phyloP scores from a whole-genome alignment of 2,888 invertebrate species.

The Trichogramma dendrolimi region DNA sequence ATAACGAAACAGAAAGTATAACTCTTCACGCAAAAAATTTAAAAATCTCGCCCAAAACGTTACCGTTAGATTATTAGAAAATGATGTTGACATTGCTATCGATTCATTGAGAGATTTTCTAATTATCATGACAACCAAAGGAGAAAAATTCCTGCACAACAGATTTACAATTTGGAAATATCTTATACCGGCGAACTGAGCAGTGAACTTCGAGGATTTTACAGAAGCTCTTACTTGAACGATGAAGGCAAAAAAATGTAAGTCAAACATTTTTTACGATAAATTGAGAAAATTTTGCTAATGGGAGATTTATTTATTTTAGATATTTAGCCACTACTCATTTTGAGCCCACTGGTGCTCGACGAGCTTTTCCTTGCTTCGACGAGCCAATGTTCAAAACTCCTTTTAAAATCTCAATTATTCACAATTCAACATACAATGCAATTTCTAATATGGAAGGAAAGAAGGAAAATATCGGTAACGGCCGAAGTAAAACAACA shows the following conservation, averaged over 20 bases:
- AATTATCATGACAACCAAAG: not conserved
- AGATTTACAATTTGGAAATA: slow-evolving; percentile 10
- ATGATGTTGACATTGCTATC: no score
- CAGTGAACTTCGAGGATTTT: slow-evolving; percentile 65
- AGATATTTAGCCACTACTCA: slow-evolving; percentile 67
- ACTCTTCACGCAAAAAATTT: slow-evolving; percentile 17
- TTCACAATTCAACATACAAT: slow-evolving; percentile 52
- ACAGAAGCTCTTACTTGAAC: slow-evolving; percentile 61
- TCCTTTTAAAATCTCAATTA: slow-evolving; percentile 62
- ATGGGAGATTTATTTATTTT: slow-evolving; percentile 12
- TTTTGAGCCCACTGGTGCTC: slow-evolving; percentile 64
- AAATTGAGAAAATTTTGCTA: not conserved
- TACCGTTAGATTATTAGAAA: not conserved
- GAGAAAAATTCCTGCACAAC: not conserved
- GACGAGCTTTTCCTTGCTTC: slow-evolving; percentile 71
- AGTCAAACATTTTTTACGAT: slow-evolving; percentile 22
- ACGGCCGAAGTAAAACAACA: slow-evolving; percentile 7
- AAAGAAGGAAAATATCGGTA: not conserved
- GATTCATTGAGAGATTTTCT: slow-evolving; percentile 1
- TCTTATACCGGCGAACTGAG: slow-evolving; percentile 58
- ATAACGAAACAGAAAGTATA: not conserved
- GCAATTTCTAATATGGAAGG: slow-evolving; percentile 47
- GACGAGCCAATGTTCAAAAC: slow-evolving; percentile 71
- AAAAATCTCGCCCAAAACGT: not conserved
- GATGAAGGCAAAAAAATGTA: slow-evolving; percentile 46